Base-by-base conservation (phyloP, 2,888 invertebrate genomes). In the Lycocerus yunnanus region DNA sequence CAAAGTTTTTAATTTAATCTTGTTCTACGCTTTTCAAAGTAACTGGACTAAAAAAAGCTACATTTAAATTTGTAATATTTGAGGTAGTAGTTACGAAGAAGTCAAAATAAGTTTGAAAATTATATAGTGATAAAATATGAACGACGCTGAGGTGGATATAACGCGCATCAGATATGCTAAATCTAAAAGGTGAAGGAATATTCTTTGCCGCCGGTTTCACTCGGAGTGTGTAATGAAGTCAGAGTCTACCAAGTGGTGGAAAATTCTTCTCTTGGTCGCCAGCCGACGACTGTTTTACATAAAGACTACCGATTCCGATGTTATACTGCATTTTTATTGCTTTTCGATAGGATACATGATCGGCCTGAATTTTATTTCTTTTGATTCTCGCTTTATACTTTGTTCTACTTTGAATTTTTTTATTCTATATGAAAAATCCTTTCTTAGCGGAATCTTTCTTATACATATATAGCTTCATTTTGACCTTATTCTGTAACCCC, bases 41-140 rank as follows among this genome's bases (percentile, higher is more conserved):
- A 77, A 72, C 69, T 72, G 74, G 71, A 72, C 77, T 68, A 75
- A 75, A 63, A 63, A 71, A 76, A 69, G 60, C 71, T 66, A 74
- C 73, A 80, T 79, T 78, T 79, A 76, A 80, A 81, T 80, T 81
- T 75, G 75, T 78, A 80, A 81, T 81, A 78, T 79, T 75, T 74
- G 71, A 60, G 58, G 71, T 65, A 24, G 70, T 66, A 71, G 59
- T 70, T 71, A 69, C 43, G 69, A 21, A 63, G 72, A 66, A 75
- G 73, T 71, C 74, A 75, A 79, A 79, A 79, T 77, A 81, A 80
- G 80, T 81, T 79, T 76, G 70, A 74, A 81, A 82, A 82, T 82
- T 81, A 81, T 81, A 80, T 80, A 78, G 80, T 80, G 81, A 82
- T 81, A 82, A 82, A 82, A 80, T 81, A 80, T 80, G 78, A 78